These are phyloP conservation scores for Belonocnema kinseyi DNA, from an alignment of 1,140 invertebrate species.

Conservation along the genomic window DNA sequence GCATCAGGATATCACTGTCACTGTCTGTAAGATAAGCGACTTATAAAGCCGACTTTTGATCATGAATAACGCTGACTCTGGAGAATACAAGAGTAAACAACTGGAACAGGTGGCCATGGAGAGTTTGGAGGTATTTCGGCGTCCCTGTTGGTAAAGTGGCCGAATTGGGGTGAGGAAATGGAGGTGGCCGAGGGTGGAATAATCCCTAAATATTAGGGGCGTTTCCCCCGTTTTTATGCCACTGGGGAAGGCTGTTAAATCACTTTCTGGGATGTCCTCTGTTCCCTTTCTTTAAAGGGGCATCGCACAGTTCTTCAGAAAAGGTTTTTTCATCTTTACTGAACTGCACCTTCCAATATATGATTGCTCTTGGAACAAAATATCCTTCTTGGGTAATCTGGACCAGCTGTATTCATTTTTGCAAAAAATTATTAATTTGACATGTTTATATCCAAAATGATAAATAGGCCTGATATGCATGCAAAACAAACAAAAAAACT, in stretches of 20 bases:
- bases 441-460: too few relatives aligned
- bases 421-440: too few relatives aligned
- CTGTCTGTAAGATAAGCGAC: conserved; percentile 11
- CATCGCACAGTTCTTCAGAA: background rate
- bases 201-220: conserved; percentile 25
- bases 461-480: too few relatives aligned
- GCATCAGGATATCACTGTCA: background rate
- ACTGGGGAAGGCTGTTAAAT: conserved; percentile 6
- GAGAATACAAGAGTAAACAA: conserved; percentile 76
- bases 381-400: too few relatives aligned
- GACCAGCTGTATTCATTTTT: too few relatives aligned
- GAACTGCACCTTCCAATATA: too few relatives aligned
- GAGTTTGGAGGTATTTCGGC: conserved; percentile 54
- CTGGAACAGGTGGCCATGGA: conserved; percentile 66
- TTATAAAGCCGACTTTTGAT: background rate
- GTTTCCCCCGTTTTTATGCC: conserved; percentile 23
- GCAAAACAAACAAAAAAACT: too few relatives aligned
- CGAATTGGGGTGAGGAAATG: conserved; percentile 62
- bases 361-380: too few relatives aligned
- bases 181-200: conserved; percentile 48
- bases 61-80: conserved; percentile 40
- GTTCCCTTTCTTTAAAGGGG: background rate
- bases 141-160: conserved; percentile 25
- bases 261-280: background rate
- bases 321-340: too few relatives aligned